These are phyloP conservation scores for Sarcophaga carnaria DNA, from an alignment of 2,888 invertebrate genomes.

Conservation along the genomic window DNA sequence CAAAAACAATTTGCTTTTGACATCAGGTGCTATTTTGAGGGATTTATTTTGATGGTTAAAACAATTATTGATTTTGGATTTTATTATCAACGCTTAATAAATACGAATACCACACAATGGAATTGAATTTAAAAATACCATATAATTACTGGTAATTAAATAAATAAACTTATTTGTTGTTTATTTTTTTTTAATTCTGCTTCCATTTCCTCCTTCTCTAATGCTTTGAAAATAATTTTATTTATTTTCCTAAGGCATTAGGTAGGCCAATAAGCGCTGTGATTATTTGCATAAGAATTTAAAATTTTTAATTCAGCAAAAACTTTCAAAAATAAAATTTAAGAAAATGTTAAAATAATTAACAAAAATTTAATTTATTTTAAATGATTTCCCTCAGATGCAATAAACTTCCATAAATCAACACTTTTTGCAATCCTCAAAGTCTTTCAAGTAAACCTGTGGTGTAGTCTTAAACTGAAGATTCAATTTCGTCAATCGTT, in stretches of 20 bases:
- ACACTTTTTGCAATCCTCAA: background rate
- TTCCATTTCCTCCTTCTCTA: background rate
- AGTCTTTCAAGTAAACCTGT: background rate
- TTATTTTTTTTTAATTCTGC: background rate
- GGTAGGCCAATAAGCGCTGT: no score
- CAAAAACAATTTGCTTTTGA: slow-evolving; percentile 41
- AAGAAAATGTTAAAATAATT: no score
- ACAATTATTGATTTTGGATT: slow-evolving; percentile 35
- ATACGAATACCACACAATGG: background rate
- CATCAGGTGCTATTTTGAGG: slow-evolving; percentile 40
- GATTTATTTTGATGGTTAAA: slow-evolving; percentile 34
- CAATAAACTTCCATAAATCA: background rate
- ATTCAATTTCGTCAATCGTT: no score
- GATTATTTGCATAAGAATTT: no score
- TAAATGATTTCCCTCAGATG: no score
- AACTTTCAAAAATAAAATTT: no score
- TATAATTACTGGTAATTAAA: background rate
- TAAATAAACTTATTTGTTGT: background rate
- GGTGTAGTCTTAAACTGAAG: no score
- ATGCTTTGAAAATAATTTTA: background rate
- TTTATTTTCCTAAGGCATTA: background rate
- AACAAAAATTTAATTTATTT: no score
- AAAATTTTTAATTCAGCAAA: no score
- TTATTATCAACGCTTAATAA: background rate
- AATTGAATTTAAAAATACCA: background rate